A percentile compares a stretch with the other conserved stretches of the same genome.
Evolutionary conservation across 1,140 invertebrate species (phyloP).

Genomic region (Liolophura sinensis): DNA sequence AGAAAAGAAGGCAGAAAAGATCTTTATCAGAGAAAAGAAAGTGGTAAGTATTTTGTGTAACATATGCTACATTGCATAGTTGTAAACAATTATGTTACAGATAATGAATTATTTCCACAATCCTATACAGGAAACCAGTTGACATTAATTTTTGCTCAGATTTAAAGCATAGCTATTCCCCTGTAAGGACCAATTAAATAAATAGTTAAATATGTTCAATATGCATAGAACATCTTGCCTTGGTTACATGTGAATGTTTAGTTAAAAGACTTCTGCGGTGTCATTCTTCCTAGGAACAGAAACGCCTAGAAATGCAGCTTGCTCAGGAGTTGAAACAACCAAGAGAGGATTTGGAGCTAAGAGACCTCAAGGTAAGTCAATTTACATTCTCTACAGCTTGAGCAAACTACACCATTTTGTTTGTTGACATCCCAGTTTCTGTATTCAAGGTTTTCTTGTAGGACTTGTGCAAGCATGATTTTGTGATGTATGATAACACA

Average conservation of each 20-base stretch:
- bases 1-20: constrained; percentile 76
- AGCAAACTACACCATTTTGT: constrained; percentile 47
- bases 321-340: constrained; percentile 84
- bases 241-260: constrained; percentile 8
- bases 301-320: constrained; percentile 82
- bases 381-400: constrained; percentile 1
- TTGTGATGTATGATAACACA: too few species aligned
- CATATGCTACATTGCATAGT: too few species aligned
- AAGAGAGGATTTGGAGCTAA: constrained; percentile 64
- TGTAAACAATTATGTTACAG: too few species aligned
- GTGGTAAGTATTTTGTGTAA: constrained; percentile 51
- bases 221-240: constrained; percentile 3
- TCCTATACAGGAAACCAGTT: too few species aligned
- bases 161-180: too few species aligned
- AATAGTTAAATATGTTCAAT: constrained; percentile 4
- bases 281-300: constrained; percentile 66
- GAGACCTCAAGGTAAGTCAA: constrained; percentile 46
- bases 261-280: background rate
- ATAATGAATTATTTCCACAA: too few species aligned
- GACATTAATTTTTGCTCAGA: too few species aligned
- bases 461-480: too few species aligned
- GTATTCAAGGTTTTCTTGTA: too few species aligned
- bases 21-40: constrained; percentile 79
- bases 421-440: too few species aligned
- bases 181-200: constrained; percentile 9